These are phyloP conservation scores for Pachycephus smyrnensis DNA, from an alignment of 2,888 invertebrate genomes.

Conservation along the genomic window DNA sequence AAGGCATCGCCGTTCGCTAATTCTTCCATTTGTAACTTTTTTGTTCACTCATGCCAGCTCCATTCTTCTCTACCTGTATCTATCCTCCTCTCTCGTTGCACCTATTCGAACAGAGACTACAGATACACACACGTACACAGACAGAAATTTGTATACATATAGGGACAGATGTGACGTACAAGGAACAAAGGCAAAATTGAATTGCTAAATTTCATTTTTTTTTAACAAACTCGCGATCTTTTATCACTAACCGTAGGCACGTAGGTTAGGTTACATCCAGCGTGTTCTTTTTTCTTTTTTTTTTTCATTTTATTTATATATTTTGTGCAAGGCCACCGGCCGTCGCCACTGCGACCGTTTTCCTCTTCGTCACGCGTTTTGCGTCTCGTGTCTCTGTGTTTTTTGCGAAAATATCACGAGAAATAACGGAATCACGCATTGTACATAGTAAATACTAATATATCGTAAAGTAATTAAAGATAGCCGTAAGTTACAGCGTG, in stretches of 20 bases:
- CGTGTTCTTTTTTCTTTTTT: background rate
- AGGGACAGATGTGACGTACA: slow-evolving; percentile 8
- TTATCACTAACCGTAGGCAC: background rate
- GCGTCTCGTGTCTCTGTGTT: background rate
- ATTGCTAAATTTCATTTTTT: background rate
- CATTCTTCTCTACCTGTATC: background rate
- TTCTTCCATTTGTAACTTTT: slow-evolving; percentile 43
- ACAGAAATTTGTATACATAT: slow-evolving; percentile 10
- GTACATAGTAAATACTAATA: slow-evolving; percentile 60
- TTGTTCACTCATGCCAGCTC: slow-evolving; percentile 25
- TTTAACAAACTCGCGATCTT: background rate
- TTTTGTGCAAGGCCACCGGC: background rate
- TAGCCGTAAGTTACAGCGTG: slow-evolving; percentile 32
- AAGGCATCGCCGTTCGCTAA: background rate
- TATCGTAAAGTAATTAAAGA: slow-evolving; percentile 58
- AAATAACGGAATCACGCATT: slow-evolving; percentile 49
- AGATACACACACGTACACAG: slow-evolving; percentile 28
- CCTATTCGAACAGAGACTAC: slow-evolving; percentile 20
- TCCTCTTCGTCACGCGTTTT: background rate
- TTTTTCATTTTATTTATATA: background rate
- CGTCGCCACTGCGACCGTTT: background rate
- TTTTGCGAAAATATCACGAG: slow-evolving; percentile 36
- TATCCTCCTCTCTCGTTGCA: background rate
- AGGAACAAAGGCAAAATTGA: background rate
- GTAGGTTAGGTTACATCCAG: background rate